Evolutionary conservation across 2,888 invertebrate genomes (phyloP).

Genomic region (Heteromyza rotundicornis): DNA sequence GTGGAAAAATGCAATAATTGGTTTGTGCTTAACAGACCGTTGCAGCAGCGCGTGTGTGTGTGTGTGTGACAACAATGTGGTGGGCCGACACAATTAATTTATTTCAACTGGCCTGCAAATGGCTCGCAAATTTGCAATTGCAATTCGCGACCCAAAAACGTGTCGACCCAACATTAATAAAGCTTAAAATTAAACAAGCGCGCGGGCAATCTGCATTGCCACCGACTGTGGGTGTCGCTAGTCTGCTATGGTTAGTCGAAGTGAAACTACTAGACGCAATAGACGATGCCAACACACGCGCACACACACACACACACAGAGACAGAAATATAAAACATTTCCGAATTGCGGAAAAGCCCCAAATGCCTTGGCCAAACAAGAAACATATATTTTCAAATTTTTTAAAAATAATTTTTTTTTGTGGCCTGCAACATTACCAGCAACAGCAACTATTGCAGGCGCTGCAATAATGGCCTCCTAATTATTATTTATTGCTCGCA

Average conservation of each 20-base stretch:
- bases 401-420: no score
- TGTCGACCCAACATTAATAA: not conserved
- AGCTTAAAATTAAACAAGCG: not conserved
- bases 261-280: no score
- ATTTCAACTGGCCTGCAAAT: not conserved
- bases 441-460: not conserved
- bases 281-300: no score
- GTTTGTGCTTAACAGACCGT: no score
- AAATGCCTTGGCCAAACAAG: no score
- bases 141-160: not conserved
- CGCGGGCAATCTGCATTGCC: not conserved
- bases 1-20: no score
- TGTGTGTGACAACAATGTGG: not conserved
- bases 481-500: constrained; percentile 49
- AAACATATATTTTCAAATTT: no score
- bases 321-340: not conserved
- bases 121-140: not conserved
- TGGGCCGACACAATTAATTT: not conserved
- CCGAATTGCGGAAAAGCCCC: not conserved
- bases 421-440: no score
- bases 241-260: no score
- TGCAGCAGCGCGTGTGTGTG: not conserved
- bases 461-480: constrained; percentile 43
- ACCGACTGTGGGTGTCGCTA: not conserved
- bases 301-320: no score